These are phyloP conservation scores for Orthosia incerta DNA, from an alignment of 2,888 invertebrate species.

Conservation along the genomic window DNA sequence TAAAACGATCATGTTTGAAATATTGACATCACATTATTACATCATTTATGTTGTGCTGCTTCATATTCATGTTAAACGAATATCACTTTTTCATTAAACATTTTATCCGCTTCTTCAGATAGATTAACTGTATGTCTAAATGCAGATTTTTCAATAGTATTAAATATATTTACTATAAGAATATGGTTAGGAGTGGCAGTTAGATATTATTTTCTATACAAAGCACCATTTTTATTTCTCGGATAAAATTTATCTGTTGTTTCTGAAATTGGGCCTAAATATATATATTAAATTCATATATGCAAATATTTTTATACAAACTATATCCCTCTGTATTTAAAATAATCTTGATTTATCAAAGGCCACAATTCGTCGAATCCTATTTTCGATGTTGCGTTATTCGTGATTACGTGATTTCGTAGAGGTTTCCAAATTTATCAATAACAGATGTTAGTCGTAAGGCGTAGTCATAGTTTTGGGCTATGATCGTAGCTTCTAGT, in stretches of 20 bases:
- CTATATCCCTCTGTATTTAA: not conserved
- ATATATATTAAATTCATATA: too few species aligned
- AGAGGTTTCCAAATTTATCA: conserved; percentile 51
- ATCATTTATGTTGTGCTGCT: too few species aligned
- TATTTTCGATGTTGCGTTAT: conserved; percentile 45
- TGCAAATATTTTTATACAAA: not conserved
- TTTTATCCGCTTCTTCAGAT: not conserved
- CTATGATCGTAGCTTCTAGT: not conserved
- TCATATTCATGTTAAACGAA: not conserved
- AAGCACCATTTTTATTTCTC: too few species aligned
- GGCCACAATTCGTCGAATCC: conserved; percentile 31
- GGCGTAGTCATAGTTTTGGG: not conserved
- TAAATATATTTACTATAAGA: too few species aligned
- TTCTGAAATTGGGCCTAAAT: too few species aligned
- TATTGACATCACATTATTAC: too few species aligned
- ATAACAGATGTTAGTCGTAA: conserved; percentile 51
- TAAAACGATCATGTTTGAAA: too few species aligned
- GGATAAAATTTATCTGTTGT: too few species aligned
- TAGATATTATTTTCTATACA: too few species aligned
- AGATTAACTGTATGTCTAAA: not conserved
- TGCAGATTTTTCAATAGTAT: too few species aligned
- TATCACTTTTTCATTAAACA: not conserved
- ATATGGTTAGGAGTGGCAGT: too few species aligned
- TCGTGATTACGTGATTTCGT: conserved; percentile 30
- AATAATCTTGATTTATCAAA: conserved; percentile 27